phyloP scores from a whole-genome alignment of 2,113 vertebrate genomes.

The Tragelaphus imberbis region DNA sequence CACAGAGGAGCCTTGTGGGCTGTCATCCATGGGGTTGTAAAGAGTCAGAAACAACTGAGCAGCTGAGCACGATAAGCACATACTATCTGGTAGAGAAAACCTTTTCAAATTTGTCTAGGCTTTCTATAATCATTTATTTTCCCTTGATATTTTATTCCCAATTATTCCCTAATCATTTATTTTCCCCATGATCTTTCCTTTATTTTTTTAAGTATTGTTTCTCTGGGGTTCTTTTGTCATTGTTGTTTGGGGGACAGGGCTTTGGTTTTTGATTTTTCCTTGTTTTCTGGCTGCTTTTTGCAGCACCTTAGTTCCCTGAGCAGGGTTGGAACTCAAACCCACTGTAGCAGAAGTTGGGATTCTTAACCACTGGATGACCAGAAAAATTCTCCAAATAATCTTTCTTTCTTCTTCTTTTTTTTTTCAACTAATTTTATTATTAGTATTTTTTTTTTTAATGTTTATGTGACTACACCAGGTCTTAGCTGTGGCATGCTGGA shows the following conservation, averaged over 20 bases:
- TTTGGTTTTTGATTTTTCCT: neutral
- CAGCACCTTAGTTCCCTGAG: neutral
- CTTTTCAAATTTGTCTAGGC: neutral
- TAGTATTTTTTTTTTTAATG: neutral
- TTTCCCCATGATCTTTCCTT: neutral
- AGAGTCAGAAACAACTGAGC: neutral
- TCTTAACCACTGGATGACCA: neutral
- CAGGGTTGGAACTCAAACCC: neutral
- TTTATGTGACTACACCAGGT: neutral
- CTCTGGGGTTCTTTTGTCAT: rapidly evolving
- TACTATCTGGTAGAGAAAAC: neutral
- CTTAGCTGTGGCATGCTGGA: neutral
- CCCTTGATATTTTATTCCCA: too few species aligned
- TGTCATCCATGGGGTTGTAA: neutral
- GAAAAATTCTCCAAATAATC: neutral
- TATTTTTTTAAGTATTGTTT: neutral
- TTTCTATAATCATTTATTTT: neutral
- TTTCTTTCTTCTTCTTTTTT: neutral
- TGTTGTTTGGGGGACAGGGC: neutral
- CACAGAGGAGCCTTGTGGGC: neutral
- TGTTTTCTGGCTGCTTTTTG: neutral
- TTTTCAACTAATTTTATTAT: neutral
- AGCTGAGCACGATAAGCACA: neutral
- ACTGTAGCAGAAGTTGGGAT: neutral
- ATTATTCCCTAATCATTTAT: neutral